phyloP scores from a whole-genome alignment of 2,797 vertebrate genomes.

The Cryptoblepharus egeriae region DNA sequence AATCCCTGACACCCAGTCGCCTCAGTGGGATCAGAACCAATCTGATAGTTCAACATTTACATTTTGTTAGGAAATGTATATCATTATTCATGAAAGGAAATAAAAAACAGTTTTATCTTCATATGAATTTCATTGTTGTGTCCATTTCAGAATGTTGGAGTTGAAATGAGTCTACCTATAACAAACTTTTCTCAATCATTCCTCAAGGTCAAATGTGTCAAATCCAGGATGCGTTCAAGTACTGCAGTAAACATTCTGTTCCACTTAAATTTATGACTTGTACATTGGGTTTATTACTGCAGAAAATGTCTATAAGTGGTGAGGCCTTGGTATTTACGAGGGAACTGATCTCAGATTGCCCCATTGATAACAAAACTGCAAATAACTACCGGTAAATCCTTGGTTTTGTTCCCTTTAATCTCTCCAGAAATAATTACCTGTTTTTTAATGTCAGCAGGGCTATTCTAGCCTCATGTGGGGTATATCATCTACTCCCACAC shows the following conservation, averaged over 20 bases:
- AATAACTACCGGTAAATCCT: no score
- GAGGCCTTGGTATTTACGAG: no score
- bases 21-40: background rate
- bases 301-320: background rate
- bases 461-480: no score
- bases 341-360: no score
- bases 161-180: no score
- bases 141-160: background rate
- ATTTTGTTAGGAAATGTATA: slow-evolving; percentile 46
- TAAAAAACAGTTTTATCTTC: slow-evolving; percentile 14
- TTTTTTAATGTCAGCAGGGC: no score
- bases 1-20: slow-evolving; percentile 15
- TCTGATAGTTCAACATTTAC: slow-evolving; percentile 1
- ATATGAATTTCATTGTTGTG: background rate
- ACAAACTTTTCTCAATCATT: no score
- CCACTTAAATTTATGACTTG: background rate
- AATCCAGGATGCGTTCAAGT: background rate
- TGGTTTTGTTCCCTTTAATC: no score
- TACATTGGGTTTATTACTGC: background rate
- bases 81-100: slow-evolving; percentile 54
- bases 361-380: no score
- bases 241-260: background rate
- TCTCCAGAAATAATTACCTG: no score
- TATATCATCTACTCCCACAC: no score
- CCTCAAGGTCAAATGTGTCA: background rate